Evolutionary conservation across 1,140 invertebrate species (phyloP).

Genomic region (Drosophila repleta): DNA sequence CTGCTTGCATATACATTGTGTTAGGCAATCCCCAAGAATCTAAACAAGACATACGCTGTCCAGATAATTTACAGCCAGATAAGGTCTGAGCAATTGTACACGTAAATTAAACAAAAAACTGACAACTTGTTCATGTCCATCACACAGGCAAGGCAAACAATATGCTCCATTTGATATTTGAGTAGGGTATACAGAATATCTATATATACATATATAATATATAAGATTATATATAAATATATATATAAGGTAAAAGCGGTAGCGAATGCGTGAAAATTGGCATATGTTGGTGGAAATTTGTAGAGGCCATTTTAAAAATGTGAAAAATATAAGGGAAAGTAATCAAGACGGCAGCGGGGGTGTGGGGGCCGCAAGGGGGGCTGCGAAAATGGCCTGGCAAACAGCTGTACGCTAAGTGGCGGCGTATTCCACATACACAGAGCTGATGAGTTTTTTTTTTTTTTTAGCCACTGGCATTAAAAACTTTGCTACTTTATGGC

Average conservation of each 20-base stretch:
- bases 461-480: constrained; percentile 56
- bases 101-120: constrained; percentile 7
- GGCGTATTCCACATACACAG: constrained; percentile 14
- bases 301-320: constrained; percentile 37
- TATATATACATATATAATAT: constrained; percentile 9
- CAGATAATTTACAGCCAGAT: constrained; percentile 22
- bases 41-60: neutral
- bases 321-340: constrained; percentile 3
- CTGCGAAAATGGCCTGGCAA: constrained; percentile 12
- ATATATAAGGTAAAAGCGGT: constrained; percentile 13
- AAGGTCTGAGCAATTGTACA: neutral
- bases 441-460: constrained; percentile 29
- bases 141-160: constrained; percentile 14
- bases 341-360: neutral
- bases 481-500: constrained; percentile 57
- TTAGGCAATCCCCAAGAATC: no score
- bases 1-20: no score
- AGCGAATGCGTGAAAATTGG: constrained; percentile 71
- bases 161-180: constrained; percentile 3
- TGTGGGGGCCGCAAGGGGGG: neutral
- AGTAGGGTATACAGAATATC: constrained; percentile 33
- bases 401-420: constrained; percentile 68
- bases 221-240: constrained; percentile 1
- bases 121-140: constrained; percentile 16
- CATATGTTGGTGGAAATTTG: constrained; percentile 73